These are phyloP conservation scores for Zootoca vivipara DNA, from an alignment of 2,113 vertebrate species.

Conservation along the genomic window DNA sequence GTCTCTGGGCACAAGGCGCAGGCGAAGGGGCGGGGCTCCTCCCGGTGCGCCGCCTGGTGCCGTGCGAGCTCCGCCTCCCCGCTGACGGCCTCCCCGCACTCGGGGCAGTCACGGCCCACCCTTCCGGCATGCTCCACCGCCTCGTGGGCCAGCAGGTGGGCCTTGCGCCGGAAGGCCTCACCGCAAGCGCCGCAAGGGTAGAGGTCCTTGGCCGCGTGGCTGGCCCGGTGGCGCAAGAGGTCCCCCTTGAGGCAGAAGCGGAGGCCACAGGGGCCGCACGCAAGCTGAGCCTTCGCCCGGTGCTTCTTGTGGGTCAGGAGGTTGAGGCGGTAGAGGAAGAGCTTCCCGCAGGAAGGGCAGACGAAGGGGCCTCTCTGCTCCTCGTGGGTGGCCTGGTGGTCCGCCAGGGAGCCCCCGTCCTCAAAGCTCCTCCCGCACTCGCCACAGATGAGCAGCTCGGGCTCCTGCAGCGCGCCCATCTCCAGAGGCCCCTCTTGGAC, in stretches of 20 bases:
- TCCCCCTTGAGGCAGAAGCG: conserved; percentile 77
- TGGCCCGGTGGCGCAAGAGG: conserved; percentile 85
- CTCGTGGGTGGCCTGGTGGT: neutral
- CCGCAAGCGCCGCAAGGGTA: neutral
- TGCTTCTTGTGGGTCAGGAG: conserved; percentile 73
- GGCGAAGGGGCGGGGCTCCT: conserved; percentile 77
- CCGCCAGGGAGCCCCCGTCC: accelerated
- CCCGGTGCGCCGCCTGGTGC: conserved; percentile 76
- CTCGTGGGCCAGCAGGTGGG: neutral
- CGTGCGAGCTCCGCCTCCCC: conserved; percentile 80
- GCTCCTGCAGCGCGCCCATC: accelerated
- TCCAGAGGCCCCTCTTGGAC: accelerated
- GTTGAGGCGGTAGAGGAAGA: conserved; percentile 74
- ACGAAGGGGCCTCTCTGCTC: conserved; percentile 72
- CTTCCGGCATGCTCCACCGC: neutral
- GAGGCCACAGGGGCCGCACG: conserved; percentile 59
- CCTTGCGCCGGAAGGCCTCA: conserved; percentile 1
- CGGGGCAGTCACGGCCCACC: neutral
- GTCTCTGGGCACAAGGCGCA: conserved; percentile 75
- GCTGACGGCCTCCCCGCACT: neutral
- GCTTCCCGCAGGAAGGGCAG: conserved; percentile 72
- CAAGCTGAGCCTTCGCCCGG: conserved; percentile 49
- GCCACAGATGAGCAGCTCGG: neutral
- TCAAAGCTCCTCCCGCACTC: neutral
- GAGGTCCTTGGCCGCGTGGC: conserved; percentile 80